phyloP scores from a whole-genome alignment of 2,888 invertebrate species.

The Beris chalybata region DNA sequence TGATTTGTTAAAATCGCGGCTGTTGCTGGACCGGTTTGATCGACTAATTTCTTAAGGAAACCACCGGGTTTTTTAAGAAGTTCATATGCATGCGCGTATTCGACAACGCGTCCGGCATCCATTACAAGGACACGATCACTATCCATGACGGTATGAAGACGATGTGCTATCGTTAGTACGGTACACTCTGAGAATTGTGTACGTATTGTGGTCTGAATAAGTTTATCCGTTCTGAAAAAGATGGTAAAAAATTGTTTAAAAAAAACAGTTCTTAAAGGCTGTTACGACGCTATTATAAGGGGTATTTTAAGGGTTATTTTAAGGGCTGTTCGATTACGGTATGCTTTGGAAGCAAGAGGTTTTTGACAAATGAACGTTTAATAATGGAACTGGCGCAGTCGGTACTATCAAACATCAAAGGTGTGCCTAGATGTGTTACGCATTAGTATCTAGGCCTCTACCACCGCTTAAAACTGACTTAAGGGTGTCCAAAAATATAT shows the following conservation, averaged over 20 bases:
- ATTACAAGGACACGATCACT: slow-evolving; percentile 84
- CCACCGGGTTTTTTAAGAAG: slow-evolving; percentile 62
- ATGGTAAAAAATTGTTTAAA: not conserved
- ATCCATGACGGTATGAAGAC: slow-evolving; percentile 89
- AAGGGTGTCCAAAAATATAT: too few species aligned
- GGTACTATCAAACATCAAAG: too few species aligned
- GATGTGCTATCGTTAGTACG: slow-evolving; percentile 88
- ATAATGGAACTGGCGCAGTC: too few species aligned
- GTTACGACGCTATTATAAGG: too few species aligned
- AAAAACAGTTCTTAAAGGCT: too few species aligned
- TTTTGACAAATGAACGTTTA: too few species aligned
- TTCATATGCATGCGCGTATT: slow-evolving; percentile 76
- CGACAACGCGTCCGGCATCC: slow-evolving; percentile 71
- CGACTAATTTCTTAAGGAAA: slow-evolving; percentile 67
- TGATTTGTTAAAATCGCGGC: slow-evolving; percentile 61
- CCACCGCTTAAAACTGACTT: too few species aligned
- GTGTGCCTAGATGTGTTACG: too few species aligned
- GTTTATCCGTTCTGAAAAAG: slow-evolving; percentile 70
- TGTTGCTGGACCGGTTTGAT: slow-evolving; percentile 68
- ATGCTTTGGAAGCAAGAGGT: too few species aligned
- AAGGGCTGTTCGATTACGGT: too few species aligned
- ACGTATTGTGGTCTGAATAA: slow-evolving; percentile 83
- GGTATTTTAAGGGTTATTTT: too few species aligned
- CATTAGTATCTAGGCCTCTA: too few species aligned
- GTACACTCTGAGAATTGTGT: slow-evolving; percentile 79